phyloP scores from a whole-genome alignment of 1,140 invertebrate genomes.

The Apocrypta bakeri region DNA sequence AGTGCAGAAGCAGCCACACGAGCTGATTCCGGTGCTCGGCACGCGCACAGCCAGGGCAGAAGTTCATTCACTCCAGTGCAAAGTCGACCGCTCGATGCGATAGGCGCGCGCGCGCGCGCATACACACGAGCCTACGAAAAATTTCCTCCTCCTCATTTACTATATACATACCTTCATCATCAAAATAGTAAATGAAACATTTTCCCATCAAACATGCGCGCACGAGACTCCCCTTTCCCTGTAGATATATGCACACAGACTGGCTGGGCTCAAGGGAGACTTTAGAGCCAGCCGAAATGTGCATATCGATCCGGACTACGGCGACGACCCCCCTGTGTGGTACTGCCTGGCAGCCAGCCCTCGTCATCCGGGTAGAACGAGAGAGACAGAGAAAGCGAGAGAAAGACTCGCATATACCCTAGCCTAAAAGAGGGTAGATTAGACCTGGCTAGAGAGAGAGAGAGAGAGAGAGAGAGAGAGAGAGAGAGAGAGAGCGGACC shows the following conservation, averaged over 20 bases:
- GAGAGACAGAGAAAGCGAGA: neutral
- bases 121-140: neutral
- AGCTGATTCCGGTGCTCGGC: neutral
- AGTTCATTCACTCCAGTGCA: neutral
- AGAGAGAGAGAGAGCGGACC: neutral
- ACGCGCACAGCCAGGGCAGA: neutral
- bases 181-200: neutral
- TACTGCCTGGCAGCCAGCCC: neutral
- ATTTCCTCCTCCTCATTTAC: neutral
- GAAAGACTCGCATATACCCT: neutral
- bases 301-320: neutral
- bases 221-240: neutral
- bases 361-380: neutral
- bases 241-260: neutral
- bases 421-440: neutral
- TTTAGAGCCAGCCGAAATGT: neutral
- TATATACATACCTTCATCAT: neutral
- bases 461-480: neutral
- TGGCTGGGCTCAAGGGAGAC: neutral
- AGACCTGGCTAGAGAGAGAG: neutral
- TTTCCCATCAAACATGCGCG: neutral
- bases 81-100: neutral
- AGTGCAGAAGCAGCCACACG: neutral
- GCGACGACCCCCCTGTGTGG: neutral
- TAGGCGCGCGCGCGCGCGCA: neutral